Conservation (phyloP, 1,140 invertebrate genomes). For the Caenorhabditis inopinata region DNA sequence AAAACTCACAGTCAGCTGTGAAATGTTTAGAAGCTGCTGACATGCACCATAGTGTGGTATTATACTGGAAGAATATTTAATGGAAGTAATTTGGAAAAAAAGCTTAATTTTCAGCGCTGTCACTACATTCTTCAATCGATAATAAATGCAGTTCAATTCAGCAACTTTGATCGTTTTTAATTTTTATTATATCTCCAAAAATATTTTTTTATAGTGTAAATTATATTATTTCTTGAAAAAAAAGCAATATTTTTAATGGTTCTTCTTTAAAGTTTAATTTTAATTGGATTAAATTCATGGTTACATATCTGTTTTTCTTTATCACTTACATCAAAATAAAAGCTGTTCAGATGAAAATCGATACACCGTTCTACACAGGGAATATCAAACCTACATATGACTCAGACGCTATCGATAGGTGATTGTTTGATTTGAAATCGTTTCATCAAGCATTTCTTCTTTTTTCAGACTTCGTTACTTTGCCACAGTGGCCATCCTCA, state of each 20-base stretch:
- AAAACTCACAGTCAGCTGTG: too few relatives aligned
- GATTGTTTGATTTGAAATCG: too few relatives aligned
- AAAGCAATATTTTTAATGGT: too few relatives aligned
- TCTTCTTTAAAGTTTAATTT: too few relatives aligned
- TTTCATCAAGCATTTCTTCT: too few relatives aligned
- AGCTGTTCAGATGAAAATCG: slow-evolving; percentile 6
- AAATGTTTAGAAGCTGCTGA: background rate
- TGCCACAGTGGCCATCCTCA: slow-evolving; percentile 35
- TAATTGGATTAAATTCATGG: background rate
- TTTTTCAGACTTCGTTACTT: slow-evolving; percentile 44
- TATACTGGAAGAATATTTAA: background rate
- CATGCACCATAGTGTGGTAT: background rate
- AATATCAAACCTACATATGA: slow-evolving; percentile 32
- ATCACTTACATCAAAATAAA: background rate
- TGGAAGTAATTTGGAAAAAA: too few relatives aligned
- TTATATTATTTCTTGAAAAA: too few relatives aligned
- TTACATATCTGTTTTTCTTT: background rate
- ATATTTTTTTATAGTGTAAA: too few relatives aligned
- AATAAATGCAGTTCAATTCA: background rate
- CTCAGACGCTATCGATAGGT: slow-evolving; percentile 40
- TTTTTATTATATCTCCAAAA: background rate
- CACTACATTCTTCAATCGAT: slow-evolving; percentile 8
- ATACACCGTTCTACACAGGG: background rate
- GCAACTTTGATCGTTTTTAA: background rate
- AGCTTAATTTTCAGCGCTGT: background rate